Percentiles rank a stretch among this genome's conserved stretches.
Evolutionary conservation across 2,113 vertebrate genomes (phyloP).

Genomic region (Rhineura floridana): DNA sequence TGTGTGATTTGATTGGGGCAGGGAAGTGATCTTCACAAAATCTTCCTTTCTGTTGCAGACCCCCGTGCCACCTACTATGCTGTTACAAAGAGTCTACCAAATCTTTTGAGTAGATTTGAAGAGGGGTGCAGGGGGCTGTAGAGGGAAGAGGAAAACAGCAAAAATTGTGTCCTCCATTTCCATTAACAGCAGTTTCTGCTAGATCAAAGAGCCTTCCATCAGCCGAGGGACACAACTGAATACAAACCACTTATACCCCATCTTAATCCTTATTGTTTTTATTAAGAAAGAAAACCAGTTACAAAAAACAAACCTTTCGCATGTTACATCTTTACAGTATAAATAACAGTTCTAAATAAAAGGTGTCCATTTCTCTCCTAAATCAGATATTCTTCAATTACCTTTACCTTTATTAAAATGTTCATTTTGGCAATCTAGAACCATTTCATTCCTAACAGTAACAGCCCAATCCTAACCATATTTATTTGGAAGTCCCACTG

Average conservation of each 20-base stretch:
- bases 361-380: not conserved
- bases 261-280: not conserved
- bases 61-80: not conserved
- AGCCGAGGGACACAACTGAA: not conserved
- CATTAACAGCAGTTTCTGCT: not conserved
- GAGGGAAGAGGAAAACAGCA: not conserved
- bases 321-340: not conserved
- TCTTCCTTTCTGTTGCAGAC: too few relatives aligned
- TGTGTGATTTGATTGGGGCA: too few relatives aligned
- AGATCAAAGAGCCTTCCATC: not conserved
- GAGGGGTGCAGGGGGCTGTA: not conserved
- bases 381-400: not conserved
- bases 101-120: not conserved
- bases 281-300: not conserved
- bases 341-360: not conserved
- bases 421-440: not conserved
- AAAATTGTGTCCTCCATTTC: not conserved
- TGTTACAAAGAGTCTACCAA: not conserved
- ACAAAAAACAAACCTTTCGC: not conserved
- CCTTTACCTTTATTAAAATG: not conserved
- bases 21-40: too few relatives aligned
- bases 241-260: too few relatives aligned
- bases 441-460: not conserved
- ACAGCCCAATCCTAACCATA: not conserved
- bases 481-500: not conserved